A percentile compares a stretch with the other conserved stretches of the same genome.
Conservation (phyloP, 2,113 vertebrate genomes). For the Panthera leo region DNA sequence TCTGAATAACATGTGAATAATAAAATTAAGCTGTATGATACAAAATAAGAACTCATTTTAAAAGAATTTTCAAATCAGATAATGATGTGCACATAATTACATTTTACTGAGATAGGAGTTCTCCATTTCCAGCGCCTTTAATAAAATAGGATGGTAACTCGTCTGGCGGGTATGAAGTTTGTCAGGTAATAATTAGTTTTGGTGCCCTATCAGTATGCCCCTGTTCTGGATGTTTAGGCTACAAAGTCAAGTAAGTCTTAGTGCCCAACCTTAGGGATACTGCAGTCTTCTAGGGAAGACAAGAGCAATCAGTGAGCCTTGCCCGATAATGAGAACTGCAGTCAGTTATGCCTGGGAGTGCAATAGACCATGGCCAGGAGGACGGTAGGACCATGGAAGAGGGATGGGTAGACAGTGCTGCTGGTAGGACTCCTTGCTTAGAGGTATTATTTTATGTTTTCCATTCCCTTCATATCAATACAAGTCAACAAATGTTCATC, state of each 20-base stretch:
- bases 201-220: not conserved
- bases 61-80: not conserved
- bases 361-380: not conserved
- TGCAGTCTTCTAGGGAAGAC: not conserved
- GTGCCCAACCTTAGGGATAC: not conserved
- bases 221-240: not conserved
- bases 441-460: not conserved
- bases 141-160: not conserved
- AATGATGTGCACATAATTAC: not conserved
- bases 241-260: not conserved
- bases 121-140: not conserved
- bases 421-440: not conserved
- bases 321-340: not conserved
- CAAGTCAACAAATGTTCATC: not conserved
- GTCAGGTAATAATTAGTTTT: not conserved
- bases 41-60: constrained; percentile 2
- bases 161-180: not conserved
- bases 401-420: not conserved
- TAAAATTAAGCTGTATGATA: not conserved
- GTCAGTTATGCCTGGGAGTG: not conserved
- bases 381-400: no score
- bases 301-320: not conserved
- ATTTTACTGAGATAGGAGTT: not conserved
- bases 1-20: not conserved
- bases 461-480: not conserved